Base-by-base conservation (phyloP, 1,140 invertebrate species). In the Latrodectus geometricus region DNA sequence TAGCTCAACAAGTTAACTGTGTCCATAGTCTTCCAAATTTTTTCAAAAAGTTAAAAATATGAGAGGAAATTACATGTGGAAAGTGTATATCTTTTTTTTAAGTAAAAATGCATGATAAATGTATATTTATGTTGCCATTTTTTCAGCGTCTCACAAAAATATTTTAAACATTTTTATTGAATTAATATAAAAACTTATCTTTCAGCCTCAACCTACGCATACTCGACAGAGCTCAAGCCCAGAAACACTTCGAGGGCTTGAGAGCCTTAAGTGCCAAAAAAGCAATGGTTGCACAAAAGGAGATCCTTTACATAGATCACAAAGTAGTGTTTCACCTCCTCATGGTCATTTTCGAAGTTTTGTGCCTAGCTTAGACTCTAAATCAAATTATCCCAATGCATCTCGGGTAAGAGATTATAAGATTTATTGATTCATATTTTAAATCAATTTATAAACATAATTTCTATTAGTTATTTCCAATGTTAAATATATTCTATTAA, bases 161-260 rank as follows among this genome's bases (percentile, higher is more conserved):
- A 5, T 35, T 61, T 56, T 56, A 56, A 56, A 14, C 54, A 56
- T 56, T 56, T 9, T 14, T 9, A 56, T 56, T 8, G 54, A 8
- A 56, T 56, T 56, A 14, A 8, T 56, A 56, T 9, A 48, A 75
- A 75, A 49, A 87, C 68, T 70, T 75, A 61, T 87, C 70, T 89
- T 87, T 48, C 76, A 91, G 90, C 90, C 87, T 89, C 70, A 91
- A 93, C 79, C 86, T 23, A 89, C 87, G 11, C 89, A 89, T 86
- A 89, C 88, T 17, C 81, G 89, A 7, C 89, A 89, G 52, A 84
- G 89, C 23, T 89, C 89, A n/a, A 89, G 87, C 84, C 89, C 89
- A n/a, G 89, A 89, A 70, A 83, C 88, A 15, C 56, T 89, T 23
- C 82, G 88, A 76, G 84, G 86, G 23, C 74, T 83, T 66, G 88